Evolutionary conservation across 2,797 vertebrate genomes (phyloP).

Genomic region (Philypnodon macrostomus): DNA sequence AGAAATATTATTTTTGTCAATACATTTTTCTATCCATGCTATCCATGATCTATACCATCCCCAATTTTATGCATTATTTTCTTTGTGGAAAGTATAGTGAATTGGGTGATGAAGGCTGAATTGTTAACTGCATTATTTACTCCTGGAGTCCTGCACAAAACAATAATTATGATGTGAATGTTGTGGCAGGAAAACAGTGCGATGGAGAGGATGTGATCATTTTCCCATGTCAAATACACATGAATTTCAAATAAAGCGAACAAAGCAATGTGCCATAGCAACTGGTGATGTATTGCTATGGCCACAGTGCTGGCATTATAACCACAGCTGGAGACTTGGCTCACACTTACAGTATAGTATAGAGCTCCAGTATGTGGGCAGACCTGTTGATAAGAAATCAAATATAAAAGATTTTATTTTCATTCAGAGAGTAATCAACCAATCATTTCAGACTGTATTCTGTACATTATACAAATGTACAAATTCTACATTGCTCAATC

Average conservation of each 20-base stretch:
- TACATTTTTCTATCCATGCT: slow-evolving; percentile 21
- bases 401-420: too few species aligned
- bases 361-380: slow-evolving; percentile 39
- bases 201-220: not conserved
- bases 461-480: too few species aligned
- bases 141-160: slow-evolving; percentile 3
- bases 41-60: slow-evolving; percentile 11
- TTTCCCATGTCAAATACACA: not conserved
- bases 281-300: slow-evolving; percentile 23
- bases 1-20: slow-evolving; percentile 50
- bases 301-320: slow-evolving; percentile 36
- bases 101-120: not conserved
- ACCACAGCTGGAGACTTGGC: slow-evolving; percentile 45
- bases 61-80: slow-evolving; percentile 5
- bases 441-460: too few species aligned
- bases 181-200: slow-evolving; percentile 1
- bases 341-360: slow-evolving; percentile 29
- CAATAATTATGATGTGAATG: slow-evolving; percentile 18
- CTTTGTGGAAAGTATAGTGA: not conserved
- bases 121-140: slow-evolving; percentile 17
- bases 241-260: slow-evolving; percentile 7
- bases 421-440: too few species aligned
- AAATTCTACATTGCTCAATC: too few species aligned
- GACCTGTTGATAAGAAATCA: slow-evolving; percentile 40
- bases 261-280: slow-evolving; percentile 16